Percentiles rank a stretch among this genome's conserved stretches.
These are phyloP conservation scores for Puma concolor DNA, from an alignment of 2,113 vertebrate species.

Conservation along the genomic window DNA sequence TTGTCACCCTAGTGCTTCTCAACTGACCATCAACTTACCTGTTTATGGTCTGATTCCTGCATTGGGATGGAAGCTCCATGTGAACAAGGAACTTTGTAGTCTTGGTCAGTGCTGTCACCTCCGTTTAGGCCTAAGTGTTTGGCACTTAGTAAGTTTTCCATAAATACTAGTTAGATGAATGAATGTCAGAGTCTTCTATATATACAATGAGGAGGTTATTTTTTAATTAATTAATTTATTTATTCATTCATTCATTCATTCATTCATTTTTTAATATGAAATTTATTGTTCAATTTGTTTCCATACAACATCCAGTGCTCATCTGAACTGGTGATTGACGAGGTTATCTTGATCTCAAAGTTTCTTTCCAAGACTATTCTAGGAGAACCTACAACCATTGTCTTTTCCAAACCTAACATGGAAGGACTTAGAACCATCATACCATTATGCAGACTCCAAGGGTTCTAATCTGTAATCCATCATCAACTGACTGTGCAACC, in stretches of 20 bases:
- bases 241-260: too few relatives aligned
- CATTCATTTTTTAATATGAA: too few relatives aligned
- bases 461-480: background rate
- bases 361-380: background rate
- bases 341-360: background rate
- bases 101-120: background rate
- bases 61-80: background rate
- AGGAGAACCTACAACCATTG: background rate
- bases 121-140: background rate
- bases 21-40: background rate
- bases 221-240: background rate
- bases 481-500: accelerated
- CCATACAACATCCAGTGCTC: too few relatives aligned
- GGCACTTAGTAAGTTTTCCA: background rate
- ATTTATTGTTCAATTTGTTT: too few relatives aligned
- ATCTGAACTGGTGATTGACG: too few relatives aligned
- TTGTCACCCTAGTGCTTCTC: accelerated
- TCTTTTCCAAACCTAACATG: background rate
- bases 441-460: accelerated
- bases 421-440: background rate
- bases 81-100: too few relatives aligned
- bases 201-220: background rate
- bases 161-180: background rate
- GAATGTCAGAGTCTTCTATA: background rate
- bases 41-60: background rate